phyloP scores from a whole-genome alignment of 2,888 invertebrate species.

The Brachylomia viminalis region DNA sequence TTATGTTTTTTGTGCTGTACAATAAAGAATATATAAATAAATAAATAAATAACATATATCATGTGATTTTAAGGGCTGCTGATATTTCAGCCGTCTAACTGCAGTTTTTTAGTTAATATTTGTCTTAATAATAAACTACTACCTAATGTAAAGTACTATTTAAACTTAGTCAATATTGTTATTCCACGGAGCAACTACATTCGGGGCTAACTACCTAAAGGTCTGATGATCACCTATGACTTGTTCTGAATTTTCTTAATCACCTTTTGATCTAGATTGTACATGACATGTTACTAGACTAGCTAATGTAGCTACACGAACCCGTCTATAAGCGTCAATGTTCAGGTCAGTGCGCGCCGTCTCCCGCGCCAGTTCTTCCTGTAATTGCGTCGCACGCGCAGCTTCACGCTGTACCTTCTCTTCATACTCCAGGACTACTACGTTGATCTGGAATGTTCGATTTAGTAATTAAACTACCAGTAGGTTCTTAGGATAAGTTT shows the following conservation, averaged over 20 bases:
- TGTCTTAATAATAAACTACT: too few species aligned
- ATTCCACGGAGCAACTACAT: background rate
- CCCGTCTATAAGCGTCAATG: conserved; percentile 84
- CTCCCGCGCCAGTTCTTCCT: conserved; percentile 82
- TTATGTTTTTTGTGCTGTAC: too few species aligned
- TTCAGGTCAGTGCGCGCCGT: conserved; percentile 80
- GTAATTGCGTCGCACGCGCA: conserved; percentile 80
- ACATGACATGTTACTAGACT: background rate
- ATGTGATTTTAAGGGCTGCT: background rate
- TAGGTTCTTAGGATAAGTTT: too few species aligned
- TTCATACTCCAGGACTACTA: conserved; percentile 86
- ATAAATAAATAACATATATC: too few species aligned
- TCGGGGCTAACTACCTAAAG: background rate
- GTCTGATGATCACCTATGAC: background rate
- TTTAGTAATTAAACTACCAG: too few species aligned
- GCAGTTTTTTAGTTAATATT: background rate
- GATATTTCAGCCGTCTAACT: background rate
- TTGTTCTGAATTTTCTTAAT: background rate
- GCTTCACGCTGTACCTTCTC: conserved; percentile 85
- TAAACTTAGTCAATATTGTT: background rate
- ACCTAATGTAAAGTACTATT: too few species aligned
- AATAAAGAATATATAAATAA: too few species aligned
- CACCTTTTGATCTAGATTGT: background rate
- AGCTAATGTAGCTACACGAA: conserved; percentile 61
- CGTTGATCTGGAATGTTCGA: conserved; percentile 77